A percentile compares a stretch with the other conserved stretches of the same genome.
Conservation (phyloP, 2,888 invertebrate species). For the Perdita meconis region DNA sequence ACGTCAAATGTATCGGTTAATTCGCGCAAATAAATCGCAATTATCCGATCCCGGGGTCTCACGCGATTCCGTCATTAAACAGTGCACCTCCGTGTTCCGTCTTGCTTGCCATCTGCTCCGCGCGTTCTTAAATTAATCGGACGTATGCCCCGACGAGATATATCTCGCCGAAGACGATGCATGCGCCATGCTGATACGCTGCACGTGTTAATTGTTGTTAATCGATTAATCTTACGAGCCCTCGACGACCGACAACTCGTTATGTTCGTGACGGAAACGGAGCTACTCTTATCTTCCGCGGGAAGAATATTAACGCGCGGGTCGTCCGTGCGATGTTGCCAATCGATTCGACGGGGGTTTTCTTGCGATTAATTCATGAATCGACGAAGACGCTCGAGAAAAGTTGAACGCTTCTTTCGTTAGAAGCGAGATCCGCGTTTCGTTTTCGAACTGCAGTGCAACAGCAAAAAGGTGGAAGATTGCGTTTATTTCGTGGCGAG, state of each 20-base stretch:
- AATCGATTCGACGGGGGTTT: neutral
- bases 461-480: neutral
- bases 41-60: slow-evolving; percentile 48
- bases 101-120: slow-evolving; percentile 35
- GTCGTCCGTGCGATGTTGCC: neutral
- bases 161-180: slow-evolving; percentile 42
- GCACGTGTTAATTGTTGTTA: slow-evolving; percentile 30
- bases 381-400: too few species aligned
- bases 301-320: neutral
- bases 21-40: slow-evolving; percentile 65
- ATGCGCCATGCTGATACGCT: slow-evolving; percentile 17
- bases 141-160: slow-evolving; percentile 29
- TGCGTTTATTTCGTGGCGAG: slow-evolving; percentile 1
- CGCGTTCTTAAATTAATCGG: slow-evolving; percentile 55
- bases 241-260: neutral
- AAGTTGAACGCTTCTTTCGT: too few species aligned
- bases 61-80: slow-evolving; percentile 59
- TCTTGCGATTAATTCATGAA: neutral
- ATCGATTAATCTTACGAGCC: slow-evolving; percentile 24
- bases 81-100: slow-evolving; percentile 31
- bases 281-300: neutral
- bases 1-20: slow-evolving; percentile 56
- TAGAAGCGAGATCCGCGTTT: neutral
- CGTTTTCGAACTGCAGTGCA: neutral
- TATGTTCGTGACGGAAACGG: neutral